Base-by-base conservation (phyloP, 2,888 invertebrate species). In the Leptinotarsa juncta region DNA sequence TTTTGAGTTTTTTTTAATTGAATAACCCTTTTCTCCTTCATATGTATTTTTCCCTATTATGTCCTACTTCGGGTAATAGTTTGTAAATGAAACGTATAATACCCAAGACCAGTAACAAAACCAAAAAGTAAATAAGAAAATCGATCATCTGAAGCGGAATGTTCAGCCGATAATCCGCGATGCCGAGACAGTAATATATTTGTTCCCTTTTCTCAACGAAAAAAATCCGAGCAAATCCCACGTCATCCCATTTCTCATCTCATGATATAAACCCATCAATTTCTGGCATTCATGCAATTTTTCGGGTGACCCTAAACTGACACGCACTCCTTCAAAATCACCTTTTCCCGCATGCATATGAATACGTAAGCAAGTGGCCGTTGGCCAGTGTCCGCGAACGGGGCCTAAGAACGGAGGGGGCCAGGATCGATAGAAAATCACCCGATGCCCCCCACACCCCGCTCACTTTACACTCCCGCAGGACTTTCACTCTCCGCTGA, bases 391-490 rank as follows among this genome's bases (percentile, higher is more conserved):
- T 85, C 84, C 85, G 83, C 81, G 82, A 84, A 79, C 82, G 83
- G 82, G 81, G 79, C 81, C 81, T 82, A 84, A 83, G 85, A 84
- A 82, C 83, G 80, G 84, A 83, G 84, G 82, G 82, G 81, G 81
- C 81, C 79, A 81, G 83, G 83, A 88, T 88, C 87, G 87, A 88
- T 88, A 87, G 79, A 79, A 78, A 79, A 74, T 71, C 69, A 72
- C 71, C 82, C 77, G 80, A 49, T 60, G 71, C 72, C 71, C 62
- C 74, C 62, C 81, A 69, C 79, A 73, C 79, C 82, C 77, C 82
- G 79, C 81, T 79, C 87, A 87, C 86, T 88, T 88, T 87, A 87
- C 87, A 88, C 87, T 88, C 88, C 87, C 88, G 85, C 86, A 88
- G 88, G 88, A 88, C 88, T 88, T 88, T 88, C 88, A 88, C 88